Base-by-base conservation (phyloP, 2,797 vertebrate species). In the Pristis pectinata region DNA sequence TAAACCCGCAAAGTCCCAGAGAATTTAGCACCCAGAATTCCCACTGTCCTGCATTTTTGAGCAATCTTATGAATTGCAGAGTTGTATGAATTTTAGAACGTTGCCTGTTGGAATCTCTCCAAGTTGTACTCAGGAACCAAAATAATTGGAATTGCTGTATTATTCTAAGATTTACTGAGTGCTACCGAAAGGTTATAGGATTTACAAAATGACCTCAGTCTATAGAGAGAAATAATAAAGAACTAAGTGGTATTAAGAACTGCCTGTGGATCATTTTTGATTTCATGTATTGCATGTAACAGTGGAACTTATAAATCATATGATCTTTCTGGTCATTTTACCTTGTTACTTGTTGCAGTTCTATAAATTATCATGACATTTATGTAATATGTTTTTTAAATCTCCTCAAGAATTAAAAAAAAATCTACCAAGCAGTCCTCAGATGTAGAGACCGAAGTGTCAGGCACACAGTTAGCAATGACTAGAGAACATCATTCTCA, bases 121-220 rank as follows among this genome's bases (percentile, higher is more conserved):
- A 91, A 91, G 87, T 67, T 91, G 41, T 91, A 41, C 87, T 67
- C 91, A 41, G 8, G 61, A 91, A 91, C 17, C n/a, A 67, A 61
- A 91, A 67, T 91, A 91, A 91, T 91, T 91, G 59, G 59, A 91
- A 91, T 64, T 91, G 83, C 15, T 87, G n/a, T 91, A 91, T 91
- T 91, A 41, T 91, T 91, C 19, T 67, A 91, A 91, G 87, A 91
- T 91, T 91, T 91, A 91, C 87, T 91, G 87, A 91, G 61, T 91
- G 87, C 64, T 91, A 91, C 19, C 24, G 59, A 91, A 67, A 91
- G 19, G 87, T 67, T 91, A 67, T 67, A 67, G 87, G 61, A 91
- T 91, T 91, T 91, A 67, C 59, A 67, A 91, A 87, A 91, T 91
- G 87, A 91, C 87, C 61, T 91, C 37, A 61, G 87, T 67, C n/a